Evolutionary conservation across 2,797 vertebrate genomes (phyloP), one percentile per base, ranked within the genome.

Genomic region (Amblyopsis hoosieri): DNA sequence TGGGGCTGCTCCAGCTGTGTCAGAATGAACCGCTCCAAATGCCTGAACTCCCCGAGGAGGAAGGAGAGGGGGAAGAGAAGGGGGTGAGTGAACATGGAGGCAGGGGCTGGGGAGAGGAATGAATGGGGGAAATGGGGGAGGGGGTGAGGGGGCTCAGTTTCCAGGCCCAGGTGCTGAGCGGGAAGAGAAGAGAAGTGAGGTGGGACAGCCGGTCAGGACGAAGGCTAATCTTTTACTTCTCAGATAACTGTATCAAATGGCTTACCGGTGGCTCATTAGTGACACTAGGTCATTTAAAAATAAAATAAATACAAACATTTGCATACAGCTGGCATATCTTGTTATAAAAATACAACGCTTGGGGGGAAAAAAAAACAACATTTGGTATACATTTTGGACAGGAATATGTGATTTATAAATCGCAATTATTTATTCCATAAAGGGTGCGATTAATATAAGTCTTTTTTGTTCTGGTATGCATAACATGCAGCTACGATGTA

Each of bases 1-100:
- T 93, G 92, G 92, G 87, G 86, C 81, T 77, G 85, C 88, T 94
- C 92, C 92, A 94, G 93, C 92, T 93, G 91, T 93, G 92, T 93
- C 92, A 93, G 88, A 89, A 88, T 91, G 91, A 93, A 90, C 89
- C 57, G 86, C 83, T 91, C 92, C 92, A 92, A 93, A 93, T 93
- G 92, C 91, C 85, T 93, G 67, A 91, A 94, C 87, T 92, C 93
- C 92, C 92, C 90, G 79, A 79, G 89, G 91, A 91, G 88, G 83
- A 81, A 84, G 78, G 86, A 85, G 82, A 81, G 78, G 85, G 83
- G 81, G 81, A 78, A 29, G 75, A 54, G 61, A 79, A 59, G 77
- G 81, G 73, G 79, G 64, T 76, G 69, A 81, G 81, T 51, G 78
- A 78, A 74, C 45, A n/a, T 69, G 61, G 72, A 78, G 79, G 70